Base-by-base conservation (phyloP, 2,797 vertebrate genomes). In the Hapalemur alaotrensis region DNA sequence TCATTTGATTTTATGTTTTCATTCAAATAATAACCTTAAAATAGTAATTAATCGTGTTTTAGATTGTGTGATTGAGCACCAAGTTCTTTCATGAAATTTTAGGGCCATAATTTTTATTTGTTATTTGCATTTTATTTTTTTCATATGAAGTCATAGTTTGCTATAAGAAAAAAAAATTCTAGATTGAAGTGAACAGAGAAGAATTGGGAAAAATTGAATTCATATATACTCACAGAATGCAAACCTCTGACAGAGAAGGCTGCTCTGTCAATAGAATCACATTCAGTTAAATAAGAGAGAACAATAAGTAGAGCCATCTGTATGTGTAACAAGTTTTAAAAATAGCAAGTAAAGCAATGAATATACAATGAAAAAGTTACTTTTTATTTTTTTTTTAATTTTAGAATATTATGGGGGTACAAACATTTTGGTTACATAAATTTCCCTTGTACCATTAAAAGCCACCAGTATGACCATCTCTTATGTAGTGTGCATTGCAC, bases 1-100 rank as follows among this genome's bases (percentile, higher is more conserved):
- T 94, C 9, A 78, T 41, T 95, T 83, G 59, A 48, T 89, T 76
- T 75, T 93, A 52, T 95, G 20, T 84, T 88, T 92, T 89, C 13
- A 80, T 69, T 90, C 18, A 90, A 73, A 15, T 80, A 7, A 50
- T 73, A 81, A 89, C 14, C 11, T 89, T 82, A 86, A 95, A 93
- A 75, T 67, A 61, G 65, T 83, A 83, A 89, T 48, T 86, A 90
- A 76, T 76, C 20, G 20, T 78, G 20, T 43, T 94, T 96, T 87
- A 54, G n/a, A 61, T 84, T 14, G 75, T 93, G 48, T 79, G n/a
- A n/a, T 73, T 63, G 73, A 89, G 23, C 28, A 72, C 11, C n/a
- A 93, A 96, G 12, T 17, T 91, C 41, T 89, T 11, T 15, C 28
- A 43, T 50, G 41, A 89, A 89, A 75, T 43, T 91, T 95, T 30